Evolutionary conservation across 1,140 invertebrate genomes (phyloP), one percentile per base, ranked within the genome.

Genomic region (Drosophila micromelanica): DNA sequence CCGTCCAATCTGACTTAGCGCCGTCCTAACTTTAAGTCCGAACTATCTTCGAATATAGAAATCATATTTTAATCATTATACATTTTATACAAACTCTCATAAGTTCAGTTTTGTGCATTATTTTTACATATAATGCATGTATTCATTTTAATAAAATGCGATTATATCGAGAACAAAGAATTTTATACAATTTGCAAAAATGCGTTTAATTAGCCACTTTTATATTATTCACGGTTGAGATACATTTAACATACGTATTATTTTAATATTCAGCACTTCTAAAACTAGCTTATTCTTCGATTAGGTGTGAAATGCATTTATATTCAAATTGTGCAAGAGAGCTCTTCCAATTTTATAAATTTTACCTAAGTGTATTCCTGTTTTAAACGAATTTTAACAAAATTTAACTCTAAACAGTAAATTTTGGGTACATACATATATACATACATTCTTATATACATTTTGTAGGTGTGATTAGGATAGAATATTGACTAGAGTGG

Each of bases 111-210:
- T 70, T 70, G 40, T 23, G 32, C 35, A 27, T 46, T 27, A 27
- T 45, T 38, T 49, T 48, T 60, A 7, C 13, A n/a, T 43, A 30
- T 23, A 45, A 54, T 40, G 15, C 23, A 52, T 54, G 32, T 71
- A 65, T 71, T 57, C 30, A 57, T 38, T 37, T 52, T 52, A 52
- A 72, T 65, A 67, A 72, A 72, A 32, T 65, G 54, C 38, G 27
- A 67, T 62, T 70, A 49, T 27, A 70, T 46, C 37, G 5, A 62
- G 32, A 65, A 72, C 1, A 1, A 23, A 23, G 20, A 17, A 2
- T 17, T 23, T 0, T 23, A 23, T 23, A 6, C 27, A 27, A 27
- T 27, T 27, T 5, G 5, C n/a, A 23, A 23, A 23, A 3, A 23
- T 3, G 20, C 20, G 2, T 23, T 23, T 23, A 23, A 23, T 23